Percentiles rank a stretch among this genome's conserved stretches.
phyloP scores from a whole-genome alignment of 1,140 invertebrate genomes.

The Caenorhabditis tropicalis region DNA sequence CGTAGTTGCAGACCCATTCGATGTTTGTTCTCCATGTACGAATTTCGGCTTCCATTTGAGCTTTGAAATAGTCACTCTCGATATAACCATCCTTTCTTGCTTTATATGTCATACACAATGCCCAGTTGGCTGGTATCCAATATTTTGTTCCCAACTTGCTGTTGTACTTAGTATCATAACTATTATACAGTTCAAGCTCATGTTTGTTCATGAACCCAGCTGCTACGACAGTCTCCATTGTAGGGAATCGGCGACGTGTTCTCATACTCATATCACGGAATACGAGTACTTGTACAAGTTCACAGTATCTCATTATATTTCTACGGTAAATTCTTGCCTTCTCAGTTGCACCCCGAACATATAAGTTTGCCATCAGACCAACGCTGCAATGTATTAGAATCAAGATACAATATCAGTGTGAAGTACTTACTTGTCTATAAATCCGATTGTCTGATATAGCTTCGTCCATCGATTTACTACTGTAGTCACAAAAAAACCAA shows the following conservation, averaged over 20 bases:
- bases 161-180: conserved; percentile 55
- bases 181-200: conserved; percentile 61
- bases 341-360: conserved; percentile 43
- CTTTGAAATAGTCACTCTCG: conserved; percentile 65
- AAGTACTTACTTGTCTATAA: conserved; percentile 52
- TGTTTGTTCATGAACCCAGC: conserved; percentile 62
- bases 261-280: conserved; percentile 69
- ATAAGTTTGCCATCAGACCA: conserved; percentile 47
- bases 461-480: conserved; percentile 48
- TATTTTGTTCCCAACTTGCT: conserved; percentile 57
- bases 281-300: conserved; percentile 54
- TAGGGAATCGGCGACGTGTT: conserved; percentile 66
- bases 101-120: conserved; percentile 62
- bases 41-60: conserved; percentile 53
- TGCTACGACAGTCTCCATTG: conserved; percentile 68
- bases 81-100: conserved; percentile 65
- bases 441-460: conserved; percentile 51
- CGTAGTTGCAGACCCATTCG: conserved; percentile 68
- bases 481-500: conserved; percentile 48
- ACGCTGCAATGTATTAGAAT: conserved; percentile 10
- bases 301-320: conserved; percentile 49
- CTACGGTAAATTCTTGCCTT: conserved; percentile 39
- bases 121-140: conserved; percentile 67
- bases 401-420: neutral
- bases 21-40: conserved; percentile 45